Evolutionary conservation across 2,888 invertebrate genomes (phyloP), one percentile per base, ranked within the genome.

Genomic region (Synergus gifuensis): DNA sequence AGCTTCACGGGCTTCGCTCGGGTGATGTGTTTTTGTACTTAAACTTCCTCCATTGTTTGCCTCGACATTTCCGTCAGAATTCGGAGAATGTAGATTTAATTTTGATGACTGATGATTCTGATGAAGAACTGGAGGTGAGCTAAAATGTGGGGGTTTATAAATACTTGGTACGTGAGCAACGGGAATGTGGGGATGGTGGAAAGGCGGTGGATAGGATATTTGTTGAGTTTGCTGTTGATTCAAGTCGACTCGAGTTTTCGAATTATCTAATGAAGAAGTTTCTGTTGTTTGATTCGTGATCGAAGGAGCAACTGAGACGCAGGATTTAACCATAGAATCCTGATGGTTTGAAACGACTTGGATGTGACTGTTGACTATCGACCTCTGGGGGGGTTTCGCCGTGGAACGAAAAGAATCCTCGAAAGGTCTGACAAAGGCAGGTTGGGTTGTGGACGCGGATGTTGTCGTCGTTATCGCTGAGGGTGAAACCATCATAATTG

Each of bases 401-500:
- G 88, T 86, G n/a, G 90, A 85, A 8, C 90, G 87, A 82, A 92
- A 91, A 5, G 89, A 91, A 78, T 92, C 92, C 78, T 92, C 92
- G 82, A 92, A 92, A 0, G 92, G 92, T 44, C 92, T 87, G 28
- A 92, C 92, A 78, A 92, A 92, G 12, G 90, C 86, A 18, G 91
- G 91, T 77, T 90, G 91, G 78, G 81, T 80, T 7, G 85, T 78
- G 0, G 80, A 78, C 9, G 84, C 73, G 4, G 84, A 81, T 4
- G 84, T 81, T 11, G 82, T 79, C 0, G 82, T 79, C 0, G 82
- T 67, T 49, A 77, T 78, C 16, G 81, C 81, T 16, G 76, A 54
- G 28, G 76, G 69, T 18, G 69, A 76, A 36, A 64, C 69, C 62
- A 69, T 40, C 11, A 60, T 18, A 44, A 58, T 64, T 5, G 84